Conservation (phyloP, 2,888 invertebrate genomes). For the Andrena camellia region DNA sequence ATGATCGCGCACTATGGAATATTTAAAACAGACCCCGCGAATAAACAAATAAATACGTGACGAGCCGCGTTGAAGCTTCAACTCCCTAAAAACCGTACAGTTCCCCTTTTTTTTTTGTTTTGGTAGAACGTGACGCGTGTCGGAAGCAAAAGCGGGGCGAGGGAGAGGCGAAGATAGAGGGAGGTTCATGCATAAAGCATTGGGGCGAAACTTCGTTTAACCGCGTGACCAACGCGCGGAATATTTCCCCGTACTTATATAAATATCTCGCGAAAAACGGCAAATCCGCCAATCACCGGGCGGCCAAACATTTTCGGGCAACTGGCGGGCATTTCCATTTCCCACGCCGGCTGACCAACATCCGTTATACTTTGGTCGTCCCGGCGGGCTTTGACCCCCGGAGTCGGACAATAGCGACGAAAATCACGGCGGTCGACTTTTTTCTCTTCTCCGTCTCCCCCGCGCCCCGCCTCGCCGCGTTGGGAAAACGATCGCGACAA, state of each 20-base stretch:
- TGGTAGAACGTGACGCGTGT: not conserved
- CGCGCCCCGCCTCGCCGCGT: not conserved
- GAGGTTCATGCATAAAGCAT: conserved; percentile 20
- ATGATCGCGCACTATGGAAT: not conserved
- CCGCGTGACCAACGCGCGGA: conserved; percentile 25
- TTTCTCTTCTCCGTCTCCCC: not conserved
- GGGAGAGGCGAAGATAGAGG: not conserved
- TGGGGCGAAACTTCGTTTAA: conserved; percentile 35
- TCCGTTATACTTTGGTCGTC: conserved; percentile 39
- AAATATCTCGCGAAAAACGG: conserved; percentile 43
- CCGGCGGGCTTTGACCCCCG: conserved; percentile 25
- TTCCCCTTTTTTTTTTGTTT: not conserved
- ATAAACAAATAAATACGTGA: conserved; percentile 42
- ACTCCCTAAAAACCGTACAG: not conserved
- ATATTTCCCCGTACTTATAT: conserved; percentile 35
- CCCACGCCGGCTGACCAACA: conserved; percentile 22
- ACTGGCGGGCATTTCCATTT: not conserved
- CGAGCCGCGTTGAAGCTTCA: conserved; percentile 9
- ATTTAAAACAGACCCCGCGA: conserved; percentile 29
- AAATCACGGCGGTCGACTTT: conserved; percentile 46
- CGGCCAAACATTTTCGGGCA: conserved; percentile 13
- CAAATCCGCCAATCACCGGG: conserved; percentile 20
- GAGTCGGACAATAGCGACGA: conserved; percentile 43
- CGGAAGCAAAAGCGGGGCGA: not conserved
- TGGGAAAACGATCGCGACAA: conserved; percentile 24